Conservation (phyloP, 2,888 invertebrate genomes). For the Acanthoscelides obtectus region DNA sequence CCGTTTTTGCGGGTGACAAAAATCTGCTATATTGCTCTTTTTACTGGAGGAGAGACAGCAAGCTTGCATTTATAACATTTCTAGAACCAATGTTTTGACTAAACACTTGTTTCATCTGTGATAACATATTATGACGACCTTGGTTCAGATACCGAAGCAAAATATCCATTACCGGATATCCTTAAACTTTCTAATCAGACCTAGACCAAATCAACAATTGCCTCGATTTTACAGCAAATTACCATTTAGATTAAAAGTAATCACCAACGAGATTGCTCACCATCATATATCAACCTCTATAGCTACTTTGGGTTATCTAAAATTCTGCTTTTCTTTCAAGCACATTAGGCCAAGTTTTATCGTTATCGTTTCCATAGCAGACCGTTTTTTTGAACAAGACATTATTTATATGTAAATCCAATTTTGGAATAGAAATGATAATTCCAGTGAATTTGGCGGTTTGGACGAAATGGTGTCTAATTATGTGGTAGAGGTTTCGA, state of each 20-base stretch:
- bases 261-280: too few relatives aligned
- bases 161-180: neutral
- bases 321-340: neutral
- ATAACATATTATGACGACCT: too few relatives aligned
- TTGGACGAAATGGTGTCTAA: neutral
- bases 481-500: neutral
- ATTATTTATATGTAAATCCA: neutral
- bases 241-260: neutral
- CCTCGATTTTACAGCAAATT: neutral
- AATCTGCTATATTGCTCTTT: neutral
- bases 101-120: too few relatives aligned
- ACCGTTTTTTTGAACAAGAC: too few relatives aligned
- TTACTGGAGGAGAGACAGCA: neutral
- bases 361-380: neutral
- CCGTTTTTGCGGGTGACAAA: neutral
- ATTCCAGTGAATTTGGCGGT: too few relatives aligned
- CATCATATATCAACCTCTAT: too few relatives aligned
- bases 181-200: neutral
- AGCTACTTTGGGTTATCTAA: neutral
- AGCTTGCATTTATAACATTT: too few relatives aligned
- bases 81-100: too few relatives aligned
- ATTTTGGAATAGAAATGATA: neutral
- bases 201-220: neutral
- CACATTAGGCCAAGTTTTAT: neutral
- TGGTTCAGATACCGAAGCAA: too few relatives aligned